Evolutionary conservation across 2,113 vertebrate species (phyloP), one percentile per base, ranked within the genome.

Genomic region (Gallinago jamesoni): DNA sequence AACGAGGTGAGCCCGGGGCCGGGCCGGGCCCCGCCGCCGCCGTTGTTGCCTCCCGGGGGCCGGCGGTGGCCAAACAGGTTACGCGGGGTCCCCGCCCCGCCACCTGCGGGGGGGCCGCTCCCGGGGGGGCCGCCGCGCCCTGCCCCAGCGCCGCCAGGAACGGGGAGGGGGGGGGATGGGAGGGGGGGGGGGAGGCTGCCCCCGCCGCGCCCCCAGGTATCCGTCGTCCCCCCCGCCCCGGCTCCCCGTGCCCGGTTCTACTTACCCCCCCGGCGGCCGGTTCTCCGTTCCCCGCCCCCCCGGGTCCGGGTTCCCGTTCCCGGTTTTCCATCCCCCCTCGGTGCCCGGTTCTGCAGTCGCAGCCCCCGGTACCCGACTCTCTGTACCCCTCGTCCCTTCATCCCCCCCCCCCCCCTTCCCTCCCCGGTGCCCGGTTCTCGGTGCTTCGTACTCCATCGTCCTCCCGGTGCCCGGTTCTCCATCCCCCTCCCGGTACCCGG

Each of bases 21-120:
- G 82, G 41, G 86, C 52, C 52, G 37, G 69, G 56, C 41, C 47
- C 43, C 43, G 43, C 55, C 62, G 76, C 80, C 47, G 50, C 50
- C 50, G n/a, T 22, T 74, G 48, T 75, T 56, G 74, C 87, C 81
- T 74, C 62, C 55, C 75, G 47, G 68, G 74, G 48, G 31, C 68
- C 60, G 75, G 89, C 48, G 89, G 95, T 48, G 68, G 89, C 70
- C 69, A 75, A 96, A 93, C 95, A 82, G 94, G 95, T 95, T 87
- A 39, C 48, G 80, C 87, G 87, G 83, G 81, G 85, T 59, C 92
- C 81, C 74, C 88, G 89, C 95, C 92, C 75, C 59, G 39, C 55
- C 83, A 66, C 74, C 70, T 89, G 88, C 53, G 50, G 48, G 62
- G 39, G 66, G 92, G 68, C 69, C 64, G 68, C 33, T 45, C 74